Conservation (phyloP, 1,140 invertebrate genomes). For the Varroa destructor region DNA sequence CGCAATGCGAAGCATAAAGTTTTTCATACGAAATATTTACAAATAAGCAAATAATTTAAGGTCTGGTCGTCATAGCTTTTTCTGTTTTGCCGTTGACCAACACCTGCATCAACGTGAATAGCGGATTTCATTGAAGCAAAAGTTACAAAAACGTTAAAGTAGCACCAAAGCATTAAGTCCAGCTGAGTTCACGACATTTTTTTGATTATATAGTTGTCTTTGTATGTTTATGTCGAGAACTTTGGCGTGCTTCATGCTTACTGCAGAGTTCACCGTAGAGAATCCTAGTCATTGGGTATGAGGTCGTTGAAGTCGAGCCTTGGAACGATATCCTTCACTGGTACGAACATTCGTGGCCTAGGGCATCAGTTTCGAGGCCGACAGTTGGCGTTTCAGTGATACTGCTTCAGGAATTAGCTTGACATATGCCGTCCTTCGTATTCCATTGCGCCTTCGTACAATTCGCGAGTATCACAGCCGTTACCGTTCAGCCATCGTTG, state of each 20-base stretch:
- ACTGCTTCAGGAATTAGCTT: constrained; percentile 79
- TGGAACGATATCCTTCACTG: constrained; percentile 66
- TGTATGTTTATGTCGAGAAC: constrained; percentile 48
- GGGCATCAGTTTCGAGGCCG: constrained; percentile 52
- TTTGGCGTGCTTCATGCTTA: constrained; percentile 66
- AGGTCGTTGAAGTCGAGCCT: constrained; percentile 80
- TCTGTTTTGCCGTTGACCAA: constrained; percentile 36
- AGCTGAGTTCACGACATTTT: background rate
- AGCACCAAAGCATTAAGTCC: too few relatives aligned
- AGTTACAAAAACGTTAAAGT: too few relatives aligned
- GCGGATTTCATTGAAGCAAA: too few relatives aligned
- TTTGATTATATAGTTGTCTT: constrained; percentile 36
- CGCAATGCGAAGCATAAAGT: constrained; percentile 64
- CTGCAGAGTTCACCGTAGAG: constrained; percentile 62
- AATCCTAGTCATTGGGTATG: constrained; percentile 88
- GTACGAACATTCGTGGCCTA: constrained; percentile 62
- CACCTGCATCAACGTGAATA: too few relatives aligned
- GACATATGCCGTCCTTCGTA: constrained; percentile 54
- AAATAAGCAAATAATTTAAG: constrained; percentile 44
- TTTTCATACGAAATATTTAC: constrained; percentile 55
- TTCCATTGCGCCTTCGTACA: constrained; percentile 62
- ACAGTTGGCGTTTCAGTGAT: constrained; percentile 78
- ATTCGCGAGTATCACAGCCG: constrained; percentile 82
- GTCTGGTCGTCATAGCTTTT: too few relatives aligned
- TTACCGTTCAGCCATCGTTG: constrained; percentile 84